phyloP scores from a whole-genome alignment of 2,113 vertebrate species.

The Sphyrna mokarran region DNA sequence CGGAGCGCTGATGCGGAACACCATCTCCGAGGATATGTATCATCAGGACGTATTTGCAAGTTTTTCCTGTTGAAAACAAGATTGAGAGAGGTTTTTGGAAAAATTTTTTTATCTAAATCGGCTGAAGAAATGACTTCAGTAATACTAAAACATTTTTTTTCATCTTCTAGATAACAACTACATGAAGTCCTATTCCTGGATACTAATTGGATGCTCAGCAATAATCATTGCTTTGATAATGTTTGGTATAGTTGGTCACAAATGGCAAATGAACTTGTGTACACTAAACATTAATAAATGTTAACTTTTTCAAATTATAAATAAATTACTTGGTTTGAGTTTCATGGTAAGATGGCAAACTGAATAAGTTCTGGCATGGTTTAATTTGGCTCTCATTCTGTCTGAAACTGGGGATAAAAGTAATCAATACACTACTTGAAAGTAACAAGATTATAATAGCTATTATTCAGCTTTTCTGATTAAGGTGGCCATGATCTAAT shows the following conservation, averaged over 20 bases:
- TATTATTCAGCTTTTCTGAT: no score
- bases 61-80: background rate
- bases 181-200: background rate
- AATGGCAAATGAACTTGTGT: background rate
- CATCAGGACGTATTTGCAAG: slow-evolving; percentile 44
- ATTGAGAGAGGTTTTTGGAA: background rate
- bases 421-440: no score
- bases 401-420: no score
- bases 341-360: background rate
- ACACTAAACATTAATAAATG: background rate
- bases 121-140: background rate
- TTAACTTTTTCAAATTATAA: background rate
- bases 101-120: background rate
- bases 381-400: no score
- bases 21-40: slow-evolving; percentile 32
- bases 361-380: background rate
- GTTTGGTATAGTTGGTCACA: background rate
- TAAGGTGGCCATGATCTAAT: no score
- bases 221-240: background rate
- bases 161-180: background rate
- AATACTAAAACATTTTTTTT: background rate
- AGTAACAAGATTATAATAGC: no score
- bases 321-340: background rate
- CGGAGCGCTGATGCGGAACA: slow-evolving; percentile 24
- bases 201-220: background rate